Evolutionary conservation across 2,797 vertebrate genomes (phyloP), one percentile per base, ranked within the genome.

Genomic region (Ceryle rudis): DNA sequence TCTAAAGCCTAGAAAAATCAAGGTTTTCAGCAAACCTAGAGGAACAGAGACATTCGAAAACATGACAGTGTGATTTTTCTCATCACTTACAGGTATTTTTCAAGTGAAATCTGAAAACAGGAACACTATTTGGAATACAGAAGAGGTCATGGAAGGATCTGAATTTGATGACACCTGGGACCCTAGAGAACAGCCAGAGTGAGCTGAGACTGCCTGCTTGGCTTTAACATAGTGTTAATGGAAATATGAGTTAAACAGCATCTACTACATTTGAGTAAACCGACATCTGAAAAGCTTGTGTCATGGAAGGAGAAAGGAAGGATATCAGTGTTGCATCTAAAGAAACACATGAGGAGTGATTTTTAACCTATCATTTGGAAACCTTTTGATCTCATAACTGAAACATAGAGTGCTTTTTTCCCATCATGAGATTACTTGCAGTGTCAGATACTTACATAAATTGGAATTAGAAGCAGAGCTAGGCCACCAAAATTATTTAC

Each of bases 111-210:
- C 87, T 83, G 95, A 95, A 95, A 93, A 89, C 35, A 78, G 3
- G 5, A 94, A 97, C 65, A 75, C 89, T 64, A 98, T 98, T 81
- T 98, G 98, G 98, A 92, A 83, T 35, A 35, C 94, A 62, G 97
- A 97, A 35, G 98, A 98, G 16, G 92, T 98, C 62, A 85, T 96
- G 47, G 98, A 98, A 95, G 98, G 97, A 66, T 95, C 95, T 80
- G 98, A 98, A 87, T 96, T 97, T 81, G 96, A 97, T 29, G 98
- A 98, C 49, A 70, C 77, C 14, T 98, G 98, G 96, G 98, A 98
- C 78, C 33, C 84, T 55, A 97, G 98, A 95, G 97, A 98, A 79
- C 92, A 97, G 61, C 98, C 98, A 51, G 98, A 98, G 98, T 97
- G 54, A 90, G 77, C 65, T 81, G 82, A 66, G 31, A 57, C 79